A percentile compares a stretch with the other conserved stretches of the same genome.
These are phyloP conservation scores for Lycaena phlaeas DNA, from an alignment of 2,888 invertebrate genomes.

Conservation along the genomic window DNA sequence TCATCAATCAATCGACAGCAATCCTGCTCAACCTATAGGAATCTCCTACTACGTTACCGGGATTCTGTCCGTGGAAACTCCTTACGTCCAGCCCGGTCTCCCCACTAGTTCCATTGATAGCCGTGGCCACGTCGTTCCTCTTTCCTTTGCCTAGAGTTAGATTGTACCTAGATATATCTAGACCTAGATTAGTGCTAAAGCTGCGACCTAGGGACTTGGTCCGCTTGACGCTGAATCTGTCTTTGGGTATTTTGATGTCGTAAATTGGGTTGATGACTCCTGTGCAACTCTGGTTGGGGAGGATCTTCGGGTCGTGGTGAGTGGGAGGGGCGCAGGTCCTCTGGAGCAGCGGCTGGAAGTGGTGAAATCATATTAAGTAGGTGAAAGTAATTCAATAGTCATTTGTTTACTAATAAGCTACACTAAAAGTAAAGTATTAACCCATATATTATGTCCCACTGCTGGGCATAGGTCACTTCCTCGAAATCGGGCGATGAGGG, in stretches of 20 bases:
- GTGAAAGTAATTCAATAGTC: too few species aligned
- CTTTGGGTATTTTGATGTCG: slow-evolving; percentile 51
- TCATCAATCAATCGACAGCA: slow-evolving; percentile 41
- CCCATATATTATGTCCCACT: too few species aligned
- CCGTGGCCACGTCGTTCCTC: slow-evolving; percentile 58
- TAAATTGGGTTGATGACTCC: slow-evolving; percentile 60
- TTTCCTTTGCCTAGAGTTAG: slow-evolving; percentile 46
- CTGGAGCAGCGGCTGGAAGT: neutral
- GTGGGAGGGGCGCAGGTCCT: slow-evolving; percentile 12
- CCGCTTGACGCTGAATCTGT: slow-evolving; percentile 52
- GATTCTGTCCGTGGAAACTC: slow-evolving; percentile 35
- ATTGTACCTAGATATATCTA: slow-evolving; percentile 50
- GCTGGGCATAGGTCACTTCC: too few species aligned
- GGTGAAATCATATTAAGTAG: too few species aligned
- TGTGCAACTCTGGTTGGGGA: slow-evolving; percentile 30
- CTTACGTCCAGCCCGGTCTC: slow-evolving; percentile 50
- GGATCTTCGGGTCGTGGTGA: slow-evolving; percentile 13
- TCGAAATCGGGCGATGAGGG: too few species aligned
- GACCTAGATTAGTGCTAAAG: slow-evolving; percentile 38
- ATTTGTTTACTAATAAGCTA: too few species aligned
- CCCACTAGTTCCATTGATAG: slow-evolving; percentile 43
- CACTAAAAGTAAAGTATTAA: too few species aligned
- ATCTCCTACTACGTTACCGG: slow-evolving; percentile 49
- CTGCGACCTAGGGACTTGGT: slow-evolving; percentile 54
- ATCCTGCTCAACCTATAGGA: slow-evolving; percentile 48